phyloP scores from a whole-genome alignment of 2,113 vertebrate genomes.

The Pelodiscus sinensis region DNA sequence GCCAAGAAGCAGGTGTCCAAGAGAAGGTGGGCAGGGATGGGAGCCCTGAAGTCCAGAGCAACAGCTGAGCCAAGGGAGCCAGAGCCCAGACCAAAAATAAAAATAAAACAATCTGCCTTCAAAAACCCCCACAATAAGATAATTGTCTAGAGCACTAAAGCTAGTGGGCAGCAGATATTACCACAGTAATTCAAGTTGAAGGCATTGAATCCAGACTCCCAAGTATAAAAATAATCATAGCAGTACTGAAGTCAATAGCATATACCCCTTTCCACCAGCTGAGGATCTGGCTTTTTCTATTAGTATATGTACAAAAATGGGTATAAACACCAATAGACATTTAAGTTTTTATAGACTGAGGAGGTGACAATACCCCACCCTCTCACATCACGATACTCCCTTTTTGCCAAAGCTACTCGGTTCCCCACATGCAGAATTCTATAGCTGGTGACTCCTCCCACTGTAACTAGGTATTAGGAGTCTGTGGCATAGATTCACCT shows the following conservation, averaged over 20 bases:
- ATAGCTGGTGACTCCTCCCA: neutral
- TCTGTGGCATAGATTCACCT: neutral
- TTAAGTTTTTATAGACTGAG: neutral
- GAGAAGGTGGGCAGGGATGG: neutral
- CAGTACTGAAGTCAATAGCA: neutral
- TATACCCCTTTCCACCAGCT: neutral
- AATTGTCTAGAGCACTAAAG: constrained; percentile 2
- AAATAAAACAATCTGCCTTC: too few species aligned
- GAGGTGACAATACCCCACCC: neutral
- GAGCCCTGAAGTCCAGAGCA: neutral
- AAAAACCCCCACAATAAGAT: neutral
- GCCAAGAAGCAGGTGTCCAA: neutral
- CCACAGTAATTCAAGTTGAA: constrained; percentile 21
- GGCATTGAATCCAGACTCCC: constrained; percentile 19
- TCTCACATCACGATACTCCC: neutral
- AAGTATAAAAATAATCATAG: neutral
- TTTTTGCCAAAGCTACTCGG: neutral
- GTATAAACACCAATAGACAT: neutral
- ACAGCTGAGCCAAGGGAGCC: neutral
- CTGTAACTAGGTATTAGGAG: neutral
- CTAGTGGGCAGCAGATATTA: neutral
- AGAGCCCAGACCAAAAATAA: neutral
- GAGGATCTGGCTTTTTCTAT: neutral
- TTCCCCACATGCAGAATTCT: neutral
- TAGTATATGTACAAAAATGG: neutral